Evolutionary conservation across 2,797 vertebrate genomes (phyloP).

Genomic region (Lacerta viridis): DNA sequence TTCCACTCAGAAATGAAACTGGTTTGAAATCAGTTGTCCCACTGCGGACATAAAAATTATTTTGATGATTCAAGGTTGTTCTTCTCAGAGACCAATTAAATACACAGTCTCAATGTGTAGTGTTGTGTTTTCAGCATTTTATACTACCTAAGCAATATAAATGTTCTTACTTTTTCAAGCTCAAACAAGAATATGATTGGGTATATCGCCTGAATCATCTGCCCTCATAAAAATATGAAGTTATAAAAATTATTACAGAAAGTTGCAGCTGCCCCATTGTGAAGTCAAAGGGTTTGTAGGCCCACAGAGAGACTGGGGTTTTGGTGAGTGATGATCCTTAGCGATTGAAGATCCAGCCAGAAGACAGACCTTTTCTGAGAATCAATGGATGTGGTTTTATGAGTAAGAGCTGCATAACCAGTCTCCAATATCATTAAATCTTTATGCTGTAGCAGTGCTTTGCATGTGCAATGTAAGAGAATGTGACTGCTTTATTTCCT

Average conservation of each 20-base stretch:
- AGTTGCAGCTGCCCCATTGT: slow-evolving; percentile 25
- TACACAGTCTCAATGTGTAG: slow-evolving; percentile 74
- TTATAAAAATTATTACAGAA: slow-evolving; percentile 52
- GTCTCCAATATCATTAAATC: slow-evolving; percentile 44
- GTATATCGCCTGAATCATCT: slow-evolving; percentile 47
- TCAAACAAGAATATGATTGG: slow-evolving; percentile 69
- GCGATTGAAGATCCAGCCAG: slow-evolving; percentile 34
- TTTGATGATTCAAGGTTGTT: slow-evolving; percentile 65
- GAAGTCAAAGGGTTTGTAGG: slow-evolving; percentile 32
- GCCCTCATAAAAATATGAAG: slow-evolving; percentile 38
- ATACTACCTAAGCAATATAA: slow-evolving; percentile 78
- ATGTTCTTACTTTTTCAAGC: slow-evolving; percentile 75
- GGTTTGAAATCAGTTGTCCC: slow-evolving; percentile 15
- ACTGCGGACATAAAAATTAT: slow-evolving; percentile 74
- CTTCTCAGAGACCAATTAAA: slow-evolving; percentile 76
- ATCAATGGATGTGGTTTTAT: slow-evolving; percentile 51
- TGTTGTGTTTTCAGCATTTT: slow-evolving; percentile 81
- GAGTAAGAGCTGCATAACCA: slow-evolving; percentile 14
- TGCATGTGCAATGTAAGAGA: neutral
- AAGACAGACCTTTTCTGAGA: slow-evolving; percentile 12
- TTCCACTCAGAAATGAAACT: slow-evolving; percentile 1
- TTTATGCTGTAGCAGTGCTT: slow-evolving; percentile 9
- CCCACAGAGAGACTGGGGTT: neutral
- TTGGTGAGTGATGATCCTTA: neutral
- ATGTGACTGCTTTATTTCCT: slow-evolving; percentile 29